These are phyloP conservation scores for Tromatobia lineatoria DNA, from an alignment of 2,888 invertebrate species.

Conservation along the genomic window DNA sequence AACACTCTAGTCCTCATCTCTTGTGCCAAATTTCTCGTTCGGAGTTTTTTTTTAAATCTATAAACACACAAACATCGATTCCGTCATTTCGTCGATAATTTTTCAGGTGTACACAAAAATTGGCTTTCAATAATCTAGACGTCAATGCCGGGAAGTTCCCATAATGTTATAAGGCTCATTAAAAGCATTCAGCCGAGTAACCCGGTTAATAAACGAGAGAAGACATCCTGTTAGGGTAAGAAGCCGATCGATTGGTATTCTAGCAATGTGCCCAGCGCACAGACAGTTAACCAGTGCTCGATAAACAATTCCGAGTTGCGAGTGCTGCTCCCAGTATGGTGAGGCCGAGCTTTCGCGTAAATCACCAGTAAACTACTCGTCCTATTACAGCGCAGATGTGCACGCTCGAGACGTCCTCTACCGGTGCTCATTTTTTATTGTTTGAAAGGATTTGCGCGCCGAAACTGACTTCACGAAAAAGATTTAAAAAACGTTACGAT, in stretches of 20 bases:
- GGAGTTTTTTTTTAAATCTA: too few species aligned
- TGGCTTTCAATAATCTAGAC: background rate
- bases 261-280: constrained; percentile 71
- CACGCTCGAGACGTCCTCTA: background rate
- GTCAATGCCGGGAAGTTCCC: constrained; percentile 18
- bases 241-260: constrained; percentile 81
- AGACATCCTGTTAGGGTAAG: constrained; percentile 77
- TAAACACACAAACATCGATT: too few species aligned
- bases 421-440: background rate
- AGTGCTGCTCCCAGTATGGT: constrained; percentile 76
- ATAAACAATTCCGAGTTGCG: constrained; percentile 77
- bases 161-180: constrained; percentile 70
- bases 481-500: background rate
- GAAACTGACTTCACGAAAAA: background rate
- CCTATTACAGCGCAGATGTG: background rate
- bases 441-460: background rate
- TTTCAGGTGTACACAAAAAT: background rate
- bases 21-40: too few species aligned
- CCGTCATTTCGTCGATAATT: background rate
- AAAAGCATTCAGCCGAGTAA: constrained; percentile 77
- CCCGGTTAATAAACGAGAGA: constrained; percentile 80
- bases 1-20: too few species aligned
- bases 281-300: constrained; percentile 77
- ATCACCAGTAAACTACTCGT: constrained; percentile 1
- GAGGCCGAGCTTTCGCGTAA: constrained; percentile 67